Evolutionary conservation across 2,113 vertebrate species (phyloP), one percentile per base, ranked within the genome.

Genomic region (Paracanthobrama guichenoti): DNA sequence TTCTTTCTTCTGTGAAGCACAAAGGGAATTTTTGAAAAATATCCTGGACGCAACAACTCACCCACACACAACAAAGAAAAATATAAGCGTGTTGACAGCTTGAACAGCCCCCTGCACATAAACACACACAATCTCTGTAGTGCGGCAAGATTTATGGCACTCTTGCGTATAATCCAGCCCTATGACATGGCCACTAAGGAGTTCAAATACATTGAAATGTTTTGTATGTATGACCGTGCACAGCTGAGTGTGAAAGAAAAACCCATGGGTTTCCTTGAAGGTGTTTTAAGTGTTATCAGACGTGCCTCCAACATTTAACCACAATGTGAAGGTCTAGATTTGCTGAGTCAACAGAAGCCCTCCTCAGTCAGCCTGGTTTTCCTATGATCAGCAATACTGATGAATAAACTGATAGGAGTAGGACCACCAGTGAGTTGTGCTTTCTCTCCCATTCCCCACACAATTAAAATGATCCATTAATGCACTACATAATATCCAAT

Each of bases 211-310:
- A 46, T 20, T 44, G 59, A 71, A n/a, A 44, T 71, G 67, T 39
- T 12, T 72, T 24, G 22, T 39, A 6, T 46, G 39, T 13, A 72
- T 72, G 39, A 22, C 22, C 69, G 46, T 72, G 39, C 12, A n/a
- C 67, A 14, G 39, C 69, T 72, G 11, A 44, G 22, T 44, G 39
- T 72, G 39, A 72, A 72, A 44, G 20, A 7, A 39, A 72, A 72
- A 72, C 39, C 69, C 69, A 72, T 44, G 22, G 20, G 39, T 44
- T 72, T 72, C 6, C 4, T 13, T 44, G 67, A 44, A 46, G 39
- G 39, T 46, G 22, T 71, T 71, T 12, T 4, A 42, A 71, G 67
- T 71, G 67, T 72, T 46, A 72, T 72, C 39, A 46, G 69, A 46
- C 2, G 1, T 44, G 69, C n/a, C 69, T 46, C 46, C 11, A 24